phyloP scores from a whole-genome alignment of 2,888 invertebrate species.

The Punctoribates punctum region DNA sequence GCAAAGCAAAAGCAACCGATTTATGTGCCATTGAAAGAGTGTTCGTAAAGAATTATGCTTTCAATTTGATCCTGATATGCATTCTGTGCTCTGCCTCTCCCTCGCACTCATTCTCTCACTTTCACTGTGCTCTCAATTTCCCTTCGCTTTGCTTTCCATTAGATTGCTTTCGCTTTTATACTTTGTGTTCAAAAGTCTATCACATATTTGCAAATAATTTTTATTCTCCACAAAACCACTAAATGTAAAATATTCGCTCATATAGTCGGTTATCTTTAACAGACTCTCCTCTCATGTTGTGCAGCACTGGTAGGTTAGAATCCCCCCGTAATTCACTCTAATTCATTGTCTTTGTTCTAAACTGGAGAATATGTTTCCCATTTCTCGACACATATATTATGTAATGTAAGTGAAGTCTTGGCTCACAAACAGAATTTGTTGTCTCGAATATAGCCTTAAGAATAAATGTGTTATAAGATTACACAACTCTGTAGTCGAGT shows the following conservation, averaged over 20 bases:
- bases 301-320: neutral
- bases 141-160: too few relatives aligned
- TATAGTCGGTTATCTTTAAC: neutral
- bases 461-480: too few relatives aligned
- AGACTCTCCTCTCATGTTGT: neutral
- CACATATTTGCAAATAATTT: neutral
- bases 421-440: too few relatives aligned
- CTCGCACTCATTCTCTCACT: neutral
- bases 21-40: conserved; percentile 4
- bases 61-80: neutral
- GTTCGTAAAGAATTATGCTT: conserved; percentile 2
- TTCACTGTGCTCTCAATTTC: neutral
- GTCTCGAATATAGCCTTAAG: too few relatives aligned
- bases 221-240: neutral
- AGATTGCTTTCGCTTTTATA: too few relatives aligned
- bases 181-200: too few relatives aligned
- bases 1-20: neutral
- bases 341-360: neutral
- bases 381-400: too few relatives aligned
- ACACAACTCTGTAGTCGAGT: too few relatives aligned
- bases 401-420: too few relatives aligned
- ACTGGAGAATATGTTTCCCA: neutral
- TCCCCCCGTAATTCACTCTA: neutral
- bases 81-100: neutral
- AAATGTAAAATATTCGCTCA: neutral